Evolutionary conservation across 2,888 invertebrate genomes (phyloP).

Genomic region (Brachycybe producta): DNA sequence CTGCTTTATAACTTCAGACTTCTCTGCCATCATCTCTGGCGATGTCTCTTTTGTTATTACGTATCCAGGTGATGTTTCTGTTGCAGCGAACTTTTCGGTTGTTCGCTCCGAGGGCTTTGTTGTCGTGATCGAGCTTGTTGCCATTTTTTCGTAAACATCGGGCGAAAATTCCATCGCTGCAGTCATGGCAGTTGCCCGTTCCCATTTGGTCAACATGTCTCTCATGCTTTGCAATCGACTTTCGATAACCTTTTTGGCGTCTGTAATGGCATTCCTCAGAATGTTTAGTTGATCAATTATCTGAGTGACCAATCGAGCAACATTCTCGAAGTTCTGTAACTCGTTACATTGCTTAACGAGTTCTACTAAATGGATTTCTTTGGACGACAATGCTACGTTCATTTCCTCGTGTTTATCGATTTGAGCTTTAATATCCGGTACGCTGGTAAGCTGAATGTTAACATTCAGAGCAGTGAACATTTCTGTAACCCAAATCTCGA

Average conservation of each 20-base stretch:
- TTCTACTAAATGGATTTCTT: slow-evolving; percentile 38
- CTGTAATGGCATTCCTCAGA: slow-evolving; percentile 18
- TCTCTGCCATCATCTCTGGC: slow-evolving; percentile 11
- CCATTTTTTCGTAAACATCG: not conserved
- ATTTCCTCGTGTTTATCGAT: slow-evolving; percentile 18
- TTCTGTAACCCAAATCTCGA: slow-evolving; percentile 38
- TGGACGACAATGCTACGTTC: slow-evolving; percentile 3
- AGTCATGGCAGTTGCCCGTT: slow-evolving; percentile 32
- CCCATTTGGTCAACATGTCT: slow-evolving; percentile 43
- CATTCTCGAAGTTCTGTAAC: slow-evolving; percentile 32
- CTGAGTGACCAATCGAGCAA: slow-evolving; percentile 30
- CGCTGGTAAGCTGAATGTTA: slow-evolving; percentile 12
- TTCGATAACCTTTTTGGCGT: slow-evolving; percentile 13
- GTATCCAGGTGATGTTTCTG: slow-evolving; percentile 10
- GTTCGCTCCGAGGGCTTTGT: slow-evolving; percentile 32
- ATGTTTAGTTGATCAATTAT: slow-evolving; percentile 22
- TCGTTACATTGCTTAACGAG: slow-evolving; percentile 39
- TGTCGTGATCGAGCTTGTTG: not conserved
- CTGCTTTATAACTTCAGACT: slow-evolving; percentile 5
- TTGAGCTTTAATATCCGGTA: slow-evolving; percentile 13
- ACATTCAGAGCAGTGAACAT: slow-evolving; percentile 13
- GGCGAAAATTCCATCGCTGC: slow-evolving; percentile 27
- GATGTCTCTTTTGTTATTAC: slow-evolving; percentile 11
- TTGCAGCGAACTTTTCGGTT: slow-evolving; percentile 50
- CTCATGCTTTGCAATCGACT: slow-evolving; percentile 4